Evolutionary conservation across 2,797 vertebrate species (phyloP).

Genomic region (Carapus acus): DNA sequence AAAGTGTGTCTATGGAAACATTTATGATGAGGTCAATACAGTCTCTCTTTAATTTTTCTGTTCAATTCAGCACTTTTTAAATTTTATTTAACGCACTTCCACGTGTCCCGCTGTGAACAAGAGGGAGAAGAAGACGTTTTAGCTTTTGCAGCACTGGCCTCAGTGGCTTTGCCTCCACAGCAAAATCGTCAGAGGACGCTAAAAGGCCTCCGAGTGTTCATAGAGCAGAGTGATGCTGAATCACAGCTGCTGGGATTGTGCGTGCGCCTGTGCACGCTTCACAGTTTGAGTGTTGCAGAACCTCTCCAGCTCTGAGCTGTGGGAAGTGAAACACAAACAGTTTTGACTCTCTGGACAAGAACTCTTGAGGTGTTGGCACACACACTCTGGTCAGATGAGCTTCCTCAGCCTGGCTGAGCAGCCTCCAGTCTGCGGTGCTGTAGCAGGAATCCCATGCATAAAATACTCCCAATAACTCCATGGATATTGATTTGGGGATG

Average conservation of each 20-base stretch:
- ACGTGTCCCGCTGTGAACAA: too few relatives aligned
- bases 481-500: too few relatives aligned
- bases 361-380: constrained; percentile 29
- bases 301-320: constrained; percentile 26
- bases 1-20: too few relatives aligned
- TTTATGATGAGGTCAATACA: too few relatives aligned
- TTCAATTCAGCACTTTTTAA: too few relatives aligned
- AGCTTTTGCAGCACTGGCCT: constrained; percentile 20
- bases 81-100: too few relatives aligned
- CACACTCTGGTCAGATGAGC: constrained; percentile 25
- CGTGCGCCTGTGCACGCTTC: constrained; percentile 17
- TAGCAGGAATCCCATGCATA: background rate
- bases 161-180: constrained; percentile 14
- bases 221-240: constrained; percentile 11
- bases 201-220: constrained; percentile 22
- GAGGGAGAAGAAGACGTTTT: background rate
- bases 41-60: too few relatives aligned
- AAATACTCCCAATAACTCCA: too few relatives aligned
- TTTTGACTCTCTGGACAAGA: constrained; percentile 45
- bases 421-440: background rate
- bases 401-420: constrained; percentile 3
- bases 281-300: constrained; percentile 29
- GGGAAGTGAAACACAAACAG: constrained; percentile 48
- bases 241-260: constrained; percentile 33
- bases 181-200: constrained; percentile 25